Base-by-base conservation (phyloP, 2,888 invertebrate genomes). In the Drosophila tanythrix region DNA sequence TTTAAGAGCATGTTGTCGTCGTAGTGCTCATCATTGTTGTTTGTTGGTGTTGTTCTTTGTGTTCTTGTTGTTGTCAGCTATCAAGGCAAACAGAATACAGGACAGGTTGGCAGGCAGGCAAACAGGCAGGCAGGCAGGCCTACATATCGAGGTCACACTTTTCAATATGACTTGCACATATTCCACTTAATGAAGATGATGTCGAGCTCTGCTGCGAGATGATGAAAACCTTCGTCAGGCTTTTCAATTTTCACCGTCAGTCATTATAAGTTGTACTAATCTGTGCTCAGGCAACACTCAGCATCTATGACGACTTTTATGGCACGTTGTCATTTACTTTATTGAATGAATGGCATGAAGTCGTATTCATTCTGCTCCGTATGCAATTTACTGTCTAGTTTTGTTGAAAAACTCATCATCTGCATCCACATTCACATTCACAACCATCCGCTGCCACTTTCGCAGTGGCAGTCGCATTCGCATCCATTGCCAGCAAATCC, bases 181-280 rank as follows among this genome's bases (percentile, higher is more conserved):
- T 46, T 71, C 64, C 72, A 63, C 70, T 79, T 81, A 83, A 87
- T 81, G 74, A 83, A 86, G 71, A 81, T 74, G 83, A 75, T 78
- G 86, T 68, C 60, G 74, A 70, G 68, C 67, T 61, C 65, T 29
- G 38, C 21, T 51, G 68, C 55, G 56, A 62, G 48, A n/a, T 62
- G 46, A 63, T 68, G 62, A 57, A 61, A 61, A 40, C 62, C 40
- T 35, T 80, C 48, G 60, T 35, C 59, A 61, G 58, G 52, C 81
- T 72, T 78, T 86, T 81, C 83, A 74, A 86, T 83, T 77, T 80
- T 33, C 57, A 64, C 66, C 67, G 65, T 50, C 71, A 64, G 80
- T 64, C 71, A 62, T 74, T 70, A 71, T 77, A 80, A 74, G 64
- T 69, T 70, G 70, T 57, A 78, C 81, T 74, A 78, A 83, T 70